These are phyloP conservation scores for Tenrec ecaudatus DNA, from an alignment of 2,113 vertebrate species.

Conservation along the genomic window DNA sequence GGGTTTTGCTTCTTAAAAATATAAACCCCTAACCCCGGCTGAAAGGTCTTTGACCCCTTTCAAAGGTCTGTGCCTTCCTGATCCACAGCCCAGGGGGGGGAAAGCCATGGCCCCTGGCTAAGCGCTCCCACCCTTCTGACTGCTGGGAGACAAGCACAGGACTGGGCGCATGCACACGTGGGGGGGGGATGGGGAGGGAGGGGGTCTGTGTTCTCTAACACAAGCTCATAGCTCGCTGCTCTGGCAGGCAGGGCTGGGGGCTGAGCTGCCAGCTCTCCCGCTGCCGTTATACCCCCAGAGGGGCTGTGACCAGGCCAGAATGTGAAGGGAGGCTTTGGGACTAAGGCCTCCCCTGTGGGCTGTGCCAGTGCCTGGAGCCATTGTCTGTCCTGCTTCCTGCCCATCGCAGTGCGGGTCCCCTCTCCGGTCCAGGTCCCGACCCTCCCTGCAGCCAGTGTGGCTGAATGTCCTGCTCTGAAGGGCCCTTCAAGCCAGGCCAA, in stretches of 20 bases:
- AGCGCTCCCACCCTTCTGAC: too few species aligned
- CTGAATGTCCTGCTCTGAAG: rapidly evolving
- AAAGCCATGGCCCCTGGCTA: background rate
- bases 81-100: background rate
- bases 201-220: background rate
- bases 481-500: background rate
- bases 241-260: background rate
- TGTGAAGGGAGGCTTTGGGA: background rate
- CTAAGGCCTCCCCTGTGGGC: rapidly evolving
- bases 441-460: background rate
- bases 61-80: background rate
- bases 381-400: background rate
- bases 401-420: rapidly evolving
- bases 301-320: background rate
- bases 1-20: background rate
- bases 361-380: background rate
- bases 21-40: background rate
- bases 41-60: background rate
- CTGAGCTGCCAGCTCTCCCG: background rate
- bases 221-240: background rate
- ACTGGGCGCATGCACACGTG: too few species aligned
- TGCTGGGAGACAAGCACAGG: background rate
- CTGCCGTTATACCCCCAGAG: background rate
- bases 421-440: background rate
- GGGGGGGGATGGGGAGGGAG: too few species aligned